Percentiles rank a stretch among this genome's conserved stretches.
Evolutionary conservation across 1,140 invertebrate genomes (phyloP).

Genomic region (Pemphigus obesinymphae): DNA sequence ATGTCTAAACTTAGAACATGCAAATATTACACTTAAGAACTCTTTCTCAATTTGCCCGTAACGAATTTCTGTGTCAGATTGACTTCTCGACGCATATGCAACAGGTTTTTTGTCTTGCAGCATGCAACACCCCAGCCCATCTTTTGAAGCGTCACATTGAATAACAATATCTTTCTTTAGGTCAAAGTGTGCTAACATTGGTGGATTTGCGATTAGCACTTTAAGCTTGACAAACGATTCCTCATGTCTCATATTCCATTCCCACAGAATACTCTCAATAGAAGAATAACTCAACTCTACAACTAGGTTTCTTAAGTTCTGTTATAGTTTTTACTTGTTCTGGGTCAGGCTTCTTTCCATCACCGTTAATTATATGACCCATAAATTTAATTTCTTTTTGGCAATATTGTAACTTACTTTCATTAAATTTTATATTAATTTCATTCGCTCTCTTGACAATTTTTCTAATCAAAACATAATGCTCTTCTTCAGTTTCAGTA

Average conservation of each 20-base stretch:
- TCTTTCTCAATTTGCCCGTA: too few species aligned
- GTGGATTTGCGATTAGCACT: constrained; percentile 27
- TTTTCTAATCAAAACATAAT: too few species aligned
- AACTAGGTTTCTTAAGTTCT: constrained; percentile 48
- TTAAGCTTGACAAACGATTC: constrained; percentile 50
- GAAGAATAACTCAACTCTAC: constrained; percentile 49
- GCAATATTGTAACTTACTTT: too few species aligned
- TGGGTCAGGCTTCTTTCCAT: constrained; percentile 50
- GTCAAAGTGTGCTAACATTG: not conserved
- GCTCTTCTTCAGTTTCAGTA: too few species aligned
- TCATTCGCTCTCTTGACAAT: too few species aligned
- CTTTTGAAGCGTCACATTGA: constrained; percentile 48
- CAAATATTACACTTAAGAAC: too few species aligned
- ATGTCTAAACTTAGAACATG: too few species aligned
- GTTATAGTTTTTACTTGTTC: constrained; percentile 50
- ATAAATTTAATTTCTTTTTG: too few species aligned
- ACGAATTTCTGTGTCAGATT: too few species aligned
- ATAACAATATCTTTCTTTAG: constrained; percentile 29
- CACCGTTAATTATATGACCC: not conserved
- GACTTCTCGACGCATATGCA: too few species aligned
- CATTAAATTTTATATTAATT: too few species aligned
- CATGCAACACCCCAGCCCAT: constrained; percentile 47
- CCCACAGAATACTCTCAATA: constrained; percentile 48
- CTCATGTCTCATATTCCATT: constrained; percentile 49
- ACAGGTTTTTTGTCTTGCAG: constrained; percentile 46